Base-by-base conservation (phyloP, 2,888 invertebrate species). In the Eupithecia centaureata region DNA sequence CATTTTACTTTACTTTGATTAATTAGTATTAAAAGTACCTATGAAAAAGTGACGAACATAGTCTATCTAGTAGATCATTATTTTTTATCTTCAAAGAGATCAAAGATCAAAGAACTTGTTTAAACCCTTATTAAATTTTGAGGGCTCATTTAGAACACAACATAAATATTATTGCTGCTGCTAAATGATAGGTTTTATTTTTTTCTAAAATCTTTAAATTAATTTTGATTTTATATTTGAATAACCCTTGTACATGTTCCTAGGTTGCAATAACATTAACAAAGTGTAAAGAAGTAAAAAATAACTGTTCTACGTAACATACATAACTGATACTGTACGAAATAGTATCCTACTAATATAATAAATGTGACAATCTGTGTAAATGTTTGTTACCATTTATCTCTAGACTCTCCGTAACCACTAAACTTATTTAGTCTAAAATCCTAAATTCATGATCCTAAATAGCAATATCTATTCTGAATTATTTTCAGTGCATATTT, bases 91-190 rank as follows among this genome's bases (percentile, higher is more conserved):
- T 30, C 57, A 33, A 15, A 57, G 32, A 57, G 32, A 57, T 57
- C 57, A 30, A 57, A 57, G 30, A 33, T 57, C 56, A 32, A 32
- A 18, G 18, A 57, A 30, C 7, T 57, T 57, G 57, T 22, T 57
- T 57, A 57, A 4, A 22, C 18, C 10, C 8, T 57, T 32, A 57
- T 56, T 56, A 30, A 54, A 57, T 1, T 57, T 32, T 32, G 12
- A 32, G 57, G 57, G 18, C 13, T 18, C 30, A 5, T 57, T 57
- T 22, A 33, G 0, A 57, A 56, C 7, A 18, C 30, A 27, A 4
- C 52, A 56, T 30, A 54, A 54, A 30, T 54, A 30, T 56, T 12
- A 27, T 54, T 5, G 47, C 47, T 47, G 22, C 12, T 47, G 12
- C 18, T 10, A 47, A 47, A 47, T 10, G 8, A 42, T 8, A 42